Evolutionary conservation across 92 coral and sea anemone species (phyloP).

Genomic region (Blastomussa wellsi): DNA sequence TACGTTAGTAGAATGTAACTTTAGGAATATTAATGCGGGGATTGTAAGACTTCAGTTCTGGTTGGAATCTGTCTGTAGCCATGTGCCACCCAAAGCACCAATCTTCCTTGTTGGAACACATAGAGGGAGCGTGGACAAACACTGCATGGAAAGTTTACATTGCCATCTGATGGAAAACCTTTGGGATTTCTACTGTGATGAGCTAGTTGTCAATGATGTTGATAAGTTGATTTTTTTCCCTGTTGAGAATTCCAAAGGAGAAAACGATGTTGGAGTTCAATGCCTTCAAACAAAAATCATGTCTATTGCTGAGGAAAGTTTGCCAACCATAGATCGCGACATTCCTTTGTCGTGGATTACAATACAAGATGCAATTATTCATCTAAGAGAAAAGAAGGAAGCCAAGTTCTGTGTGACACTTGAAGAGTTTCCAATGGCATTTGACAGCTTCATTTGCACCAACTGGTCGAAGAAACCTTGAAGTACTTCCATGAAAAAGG

Average conservation of each 20-base stretch:
- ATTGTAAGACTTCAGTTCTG: conserved; percentile 39
- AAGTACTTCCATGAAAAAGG: conserved; percentile 61
- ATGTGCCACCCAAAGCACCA: conserved; percentile 42
- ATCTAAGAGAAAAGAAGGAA: neutral
- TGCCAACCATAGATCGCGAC: conserved; percentile 5
- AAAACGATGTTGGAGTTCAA: conserved; percentile 37
- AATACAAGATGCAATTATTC: conserved; percentile 47
- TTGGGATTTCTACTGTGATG: conserved; percentile 30
- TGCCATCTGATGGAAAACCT: conserved; percentile 21
- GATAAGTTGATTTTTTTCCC: conserved; percentile 44
- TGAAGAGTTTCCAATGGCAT: conserved; percentile 21
- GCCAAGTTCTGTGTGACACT: conserved; percentile 37
- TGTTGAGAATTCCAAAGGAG: conserved; percentile 43
- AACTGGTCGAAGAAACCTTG: conserved; percentile 37
- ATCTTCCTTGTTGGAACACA: conserved; percentile 63
- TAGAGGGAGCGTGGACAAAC: conserved; percentile 11
- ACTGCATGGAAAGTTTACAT: conserved; percentile 6
- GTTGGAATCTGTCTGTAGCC: conserved; percentile 59
- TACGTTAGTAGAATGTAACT: conserved; percentile 7
- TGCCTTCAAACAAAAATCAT: conserved; percentile 19
- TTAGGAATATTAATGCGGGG: neutral
- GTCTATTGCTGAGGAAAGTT: conserved; percentile 23
- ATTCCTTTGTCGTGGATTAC: conserved; percentile 55
- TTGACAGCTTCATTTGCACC: neutral
- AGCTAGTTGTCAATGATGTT: conserved; percentile 23